Base-by-base conservation (phyloP, 2,113 vertebrate species). In the Hippocampus abdominalis region DNA sequence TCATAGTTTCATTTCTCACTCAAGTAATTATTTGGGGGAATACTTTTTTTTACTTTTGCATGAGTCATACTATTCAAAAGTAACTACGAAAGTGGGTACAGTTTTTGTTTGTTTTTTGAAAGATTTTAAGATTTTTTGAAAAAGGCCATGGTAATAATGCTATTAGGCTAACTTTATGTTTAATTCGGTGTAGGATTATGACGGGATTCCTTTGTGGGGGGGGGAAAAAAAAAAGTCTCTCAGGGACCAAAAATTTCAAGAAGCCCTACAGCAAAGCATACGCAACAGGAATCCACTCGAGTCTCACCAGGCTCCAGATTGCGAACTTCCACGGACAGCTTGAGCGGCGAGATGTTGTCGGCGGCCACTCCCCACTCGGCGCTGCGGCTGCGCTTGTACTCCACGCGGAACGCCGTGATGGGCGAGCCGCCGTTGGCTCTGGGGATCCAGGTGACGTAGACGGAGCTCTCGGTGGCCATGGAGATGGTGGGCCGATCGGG, bases 401-500 rank as follows among this genome's bases (percentile, higher is more conserved):
- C 96, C 2, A 99, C 96, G 0, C 96, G 95, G 81, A 98, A 99
- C 8, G 96, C 95, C 0, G 95, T 96, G 82, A 99, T 95, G 1
- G 97, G 97, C 66, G 96, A 98, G 21, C 97, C 97, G 0, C 97
- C 97, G 0, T 98, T 99, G 0, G 96, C 96, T 10, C 97, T 93
- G 0, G 97, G 97, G 46, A 99, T 96, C 97, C 97, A 99, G 0
- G 95, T 95, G 84, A 99, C 96, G 0, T 96, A 98, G n/a, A 95
- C 96, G 0, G 97, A 98, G 0, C 94, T 98, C 27, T 98, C 96
- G 0, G 96, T 96, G 0, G 95, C 97, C 44, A 91, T 95, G 65
- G 96, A 98, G 80, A 99, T 92, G 0, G 96, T 98, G 8, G 96
- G 96, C 0, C 96, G 91, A 78, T 98, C 96, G 0, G 97, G 97